Evolutionary conservation across 2,113 vertebrate species (phyloP).

Genomic region (Stigmatopora argus): DNA sequence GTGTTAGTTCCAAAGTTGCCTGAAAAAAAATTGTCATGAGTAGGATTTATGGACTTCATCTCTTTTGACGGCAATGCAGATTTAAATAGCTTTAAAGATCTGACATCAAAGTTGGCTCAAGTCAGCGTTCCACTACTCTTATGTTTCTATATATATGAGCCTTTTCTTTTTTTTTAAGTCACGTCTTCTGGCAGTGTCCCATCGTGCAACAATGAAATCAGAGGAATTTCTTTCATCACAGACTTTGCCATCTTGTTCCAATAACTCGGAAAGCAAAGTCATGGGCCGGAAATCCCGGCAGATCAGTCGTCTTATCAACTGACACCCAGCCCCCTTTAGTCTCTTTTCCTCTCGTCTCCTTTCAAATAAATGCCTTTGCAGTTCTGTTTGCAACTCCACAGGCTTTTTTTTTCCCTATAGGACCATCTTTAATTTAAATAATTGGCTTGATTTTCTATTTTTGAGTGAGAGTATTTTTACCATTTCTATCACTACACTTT

Average conservation of each 20-base stretch:
- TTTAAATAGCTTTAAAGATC: not conserved
- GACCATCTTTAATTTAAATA: constrained; percentile 7
- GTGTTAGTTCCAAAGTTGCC: not conserved
- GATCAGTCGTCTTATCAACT: constrained; percentile 64
- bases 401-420: constrained; percentile 4
- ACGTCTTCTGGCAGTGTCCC: constrained; percentile 36
- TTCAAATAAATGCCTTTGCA: constrained; percentile 6
- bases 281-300: constrained; percentile 54
- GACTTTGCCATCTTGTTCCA: constrained; percentile 67
- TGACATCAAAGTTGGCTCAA: not conserved
- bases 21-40: not conserved
- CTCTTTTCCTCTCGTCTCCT: constrained; percentile 6
- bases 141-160: not conserved
- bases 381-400: not conserved
- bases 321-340: constrained; percentile 42
- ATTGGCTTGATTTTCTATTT: not conserved
- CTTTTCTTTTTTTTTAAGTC: constrained; percentile 11
- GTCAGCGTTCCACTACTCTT: not conserved
- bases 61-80: not conserved
- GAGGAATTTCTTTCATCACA: constrained; percentile 65
- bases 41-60: not conserved
- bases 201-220: constrained; percentile 56
- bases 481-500: not conserved
- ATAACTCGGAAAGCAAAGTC: constrained; percentile 57
- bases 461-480: not conserved